Base-by-base conservation (phyloP, 1,140 invertebrate genomes). In the Goniozus legneri region DNA sequence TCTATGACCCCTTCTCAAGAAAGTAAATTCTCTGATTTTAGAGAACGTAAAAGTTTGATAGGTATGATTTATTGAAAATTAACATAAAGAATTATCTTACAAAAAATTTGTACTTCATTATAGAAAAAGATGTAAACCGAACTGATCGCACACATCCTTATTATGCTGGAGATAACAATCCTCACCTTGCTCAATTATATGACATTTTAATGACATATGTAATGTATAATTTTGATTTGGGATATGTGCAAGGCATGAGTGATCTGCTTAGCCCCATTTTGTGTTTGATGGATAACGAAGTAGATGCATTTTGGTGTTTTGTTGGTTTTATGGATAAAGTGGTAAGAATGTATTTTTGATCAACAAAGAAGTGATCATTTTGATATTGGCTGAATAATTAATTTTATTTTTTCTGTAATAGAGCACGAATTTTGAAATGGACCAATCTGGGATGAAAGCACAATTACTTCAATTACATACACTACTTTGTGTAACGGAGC, bases 151-250 rank as follows among this genome's bases (percentile, higher is more conserved):
- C 86, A 3, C 84, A 95, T 63, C 83, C 87, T 8, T 99, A 89
- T 70, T 99, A 89, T 73, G 83, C 87, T 19, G 94, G 93, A 1
- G 92, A 97, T 51, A 83, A 93, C 59, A 97, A 97, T 77, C 81
- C 85, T 8, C 95, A 98, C 76, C 76, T 98, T 21, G 76, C 82
- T 44, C 80, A 89, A 14, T 73, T 99, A 1, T 84, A 89, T 58
- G 91, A 97, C 64, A 92, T 99, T 63, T 78, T 99, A 2, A 96
- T 98, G 91, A 98, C 96, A 0, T 99, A 98, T 71, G 88, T 95
- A n/a, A 98, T 99, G 95, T 98, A 97, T 69, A 97, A 99, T 77
- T 99, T 99, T 77, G 96, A 99, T 78, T 77, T 99, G 48, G 95
- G 95, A 60, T 93, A 94, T 62, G 91, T 95, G 1, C 90, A 92